Conservation (phyloP, 2,797 vertebrate genomes). For the Xerus rutilus region DNA sequence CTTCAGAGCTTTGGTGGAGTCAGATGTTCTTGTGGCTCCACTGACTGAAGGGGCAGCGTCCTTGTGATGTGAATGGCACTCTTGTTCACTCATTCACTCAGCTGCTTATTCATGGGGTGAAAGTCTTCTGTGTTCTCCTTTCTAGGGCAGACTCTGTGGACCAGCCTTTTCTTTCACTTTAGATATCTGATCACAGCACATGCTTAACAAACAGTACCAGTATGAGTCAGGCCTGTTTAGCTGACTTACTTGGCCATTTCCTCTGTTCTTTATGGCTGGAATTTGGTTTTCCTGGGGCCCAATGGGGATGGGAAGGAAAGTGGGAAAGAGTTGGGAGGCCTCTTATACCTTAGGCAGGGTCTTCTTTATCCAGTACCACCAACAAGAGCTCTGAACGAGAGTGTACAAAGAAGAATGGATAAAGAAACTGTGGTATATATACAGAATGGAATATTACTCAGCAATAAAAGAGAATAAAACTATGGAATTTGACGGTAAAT, state of each 20-base stretch:
- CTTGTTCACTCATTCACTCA: background rate
- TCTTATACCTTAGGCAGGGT: background rate
- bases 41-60: background rate
- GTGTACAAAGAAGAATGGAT: background rate
- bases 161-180: background rate
- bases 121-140: background rate
- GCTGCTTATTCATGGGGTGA: background rate
- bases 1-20: background rate
- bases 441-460: no score
- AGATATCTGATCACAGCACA: background rate
- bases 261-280: background rate
- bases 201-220: background rate
- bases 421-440: no score
- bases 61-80: no score
- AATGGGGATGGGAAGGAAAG: background rate
- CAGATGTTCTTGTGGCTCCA: background rate
- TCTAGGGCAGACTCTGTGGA: background rate
- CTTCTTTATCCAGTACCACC: background rate
- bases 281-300: background rate
- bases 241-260: background rate
- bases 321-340: background rate
- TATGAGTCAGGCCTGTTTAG: background rate
- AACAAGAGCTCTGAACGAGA: background rate
- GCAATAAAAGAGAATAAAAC: no score
- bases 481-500: no score